These are phyloP conservation scores for Progne subis DNA, from an alignment of 2,113 vertebrate genomes.

Conservation along the genomic window DNA sequence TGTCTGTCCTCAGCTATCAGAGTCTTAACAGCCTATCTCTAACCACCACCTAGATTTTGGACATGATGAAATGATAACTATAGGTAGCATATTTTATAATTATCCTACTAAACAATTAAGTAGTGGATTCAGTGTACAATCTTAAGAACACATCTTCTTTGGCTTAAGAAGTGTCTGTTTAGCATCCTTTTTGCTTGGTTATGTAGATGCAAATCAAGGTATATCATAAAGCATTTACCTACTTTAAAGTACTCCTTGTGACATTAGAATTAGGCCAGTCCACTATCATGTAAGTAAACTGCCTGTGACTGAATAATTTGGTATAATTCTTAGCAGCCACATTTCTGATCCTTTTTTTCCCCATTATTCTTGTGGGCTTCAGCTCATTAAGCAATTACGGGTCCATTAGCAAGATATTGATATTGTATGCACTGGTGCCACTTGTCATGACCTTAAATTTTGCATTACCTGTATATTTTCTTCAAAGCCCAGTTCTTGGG, in stretches of 20 bases:
- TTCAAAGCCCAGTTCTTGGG: neutral
- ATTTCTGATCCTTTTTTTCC: neutral
- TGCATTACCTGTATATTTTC: slow-evolving; percentile 16
- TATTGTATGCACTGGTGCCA: neutral
- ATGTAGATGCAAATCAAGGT: neutral
- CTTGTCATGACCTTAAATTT: neutral
- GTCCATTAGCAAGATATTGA: slow-evolving; percentile 1
- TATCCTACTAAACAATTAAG: neutral
- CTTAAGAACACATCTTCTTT: neutral
- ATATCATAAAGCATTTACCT: neutral
- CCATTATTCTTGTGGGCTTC: neutral
- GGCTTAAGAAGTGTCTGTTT: neutral
- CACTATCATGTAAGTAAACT: neutral
- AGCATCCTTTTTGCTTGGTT: neutral
- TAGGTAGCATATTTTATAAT: neutral
- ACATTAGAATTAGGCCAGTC: neutral
- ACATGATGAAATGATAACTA: neutral
- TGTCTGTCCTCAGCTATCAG: neutral
- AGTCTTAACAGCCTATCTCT: neutral
- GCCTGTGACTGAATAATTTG: neutral
- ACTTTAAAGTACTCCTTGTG: neutral
- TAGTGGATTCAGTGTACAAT: neutral
- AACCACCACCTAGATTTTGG: neutral
- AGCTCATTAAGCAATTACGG: slow-evolving; percentile 24
- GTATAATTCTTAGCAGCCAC: neutral